A percentile compares a stretch with the other conserved stretches of the same genome.
phyloP scores from a whole-genome alignment of 1,140 invertebrate species.

The Pogonognathellus flavescens region DNA sequence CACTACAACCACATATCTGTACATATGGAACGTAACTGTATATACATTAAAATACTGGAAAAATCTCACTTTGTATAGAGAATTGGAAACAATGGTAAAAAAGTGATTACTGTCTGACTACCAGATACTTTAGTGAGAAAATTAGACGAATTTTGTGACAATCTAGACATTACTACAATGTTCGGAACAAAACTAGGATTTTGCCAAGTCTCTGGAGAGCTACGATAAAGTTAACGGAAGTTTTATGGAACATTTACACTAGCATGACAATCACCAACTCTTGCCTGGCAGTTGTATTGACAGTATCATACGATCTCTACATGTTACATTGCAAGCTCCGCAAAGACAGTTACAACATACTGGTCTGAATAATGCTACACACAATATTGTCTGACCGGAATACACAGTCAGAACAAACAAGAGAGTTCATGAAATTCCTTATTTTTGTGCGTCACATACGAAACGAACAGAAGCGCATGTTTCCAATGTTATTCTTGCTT shows the following conservation, averaged over 20 bases:
- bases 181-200: slow-evolving; percentile 21
- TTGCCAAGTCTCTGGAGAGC: neutral
- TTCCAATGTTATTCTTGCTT: neutral
- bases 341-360: too few species aligned
- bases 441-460: too few species aligned
- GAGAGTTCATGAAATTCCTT: too few species aligned
- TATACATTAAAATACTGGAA: neutral
- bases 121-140: neutral
- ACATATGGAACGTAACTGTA: neutral
- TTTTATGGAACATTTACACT: slow-evolving; percentile 34
- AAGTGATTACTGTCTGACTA: too few species aligned
- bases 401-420: too few species aligned
- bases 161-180: neutral
- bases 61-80: neutral
- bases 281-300: neutral
- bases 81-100: too few species aligned
- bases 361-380: too few species aligned
- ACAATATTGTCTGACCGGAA: too few species aligned
- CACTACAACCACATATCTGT: neutral
- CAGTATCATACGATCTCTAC: neutral
- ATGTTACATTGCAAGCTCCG: too few species aligned
- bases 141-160: slow-evolving; percentile 34
- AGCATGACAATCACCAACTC: slow-evolving; percentile 11
- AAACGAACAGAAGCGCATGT: too few species aligned
- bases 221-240: slow-evolving; percentile 7